phyloP scores from a whole-genome alignment of 2,888 invertebrate genomes.

The Drosophila fungiperda region DNA sequence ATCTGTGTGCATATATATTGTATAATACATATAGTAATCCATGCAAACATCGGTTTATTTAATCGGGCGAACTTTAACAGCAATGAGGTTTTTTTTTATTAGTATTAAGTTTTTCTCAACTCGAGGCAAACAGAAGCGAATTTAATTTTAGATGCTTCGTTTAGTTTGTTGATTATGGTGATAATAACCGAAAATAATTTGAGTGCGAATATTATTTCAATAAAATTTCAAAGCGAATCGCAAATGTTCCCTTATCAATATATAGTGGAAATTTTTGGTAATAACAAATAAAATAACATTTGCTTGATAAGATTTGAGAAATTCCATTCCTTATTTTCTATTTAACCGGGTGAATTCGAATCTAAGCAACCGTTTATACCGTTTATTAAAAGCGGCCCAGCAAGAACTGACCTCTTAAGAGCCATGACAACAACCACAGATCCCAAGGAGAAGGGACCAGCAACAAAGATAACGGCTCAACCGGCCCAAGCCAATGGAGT shows the following conservation, averaged over 20 bases:
- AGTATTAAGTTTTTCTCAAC: slow-evolving; percentile 13
- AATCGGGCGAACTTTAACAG: slow-evolving; percentile 60
- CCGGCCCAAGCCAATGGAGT: slow-evolving; percentile 48
- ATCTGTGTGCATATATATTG: slow-evolving; percentile 3
- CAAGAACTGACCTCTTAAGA: slow-evolving; percentile 10
- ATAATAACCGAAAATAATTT: slow-evolving; percentile 11
- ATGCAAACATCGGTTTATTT: slow-evolving; percentile 50
- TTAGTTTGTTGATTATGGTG: slow-evolving; percentile 18
- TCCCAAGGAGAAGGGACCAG: slow-evolving; percentile 52
- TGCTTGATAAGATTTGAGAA: slow-evolving; percentile 52
- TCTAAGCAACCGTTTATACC: slow-evolving; percentile 26
- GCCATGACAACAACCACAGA: slow-evolving; percentile 68
- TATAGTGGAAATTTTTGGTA: slow-evolving; percentile 38
- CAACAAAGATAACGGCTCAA: slow-evolving; percentile 11
- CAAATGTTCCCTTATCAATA: slow-evolving; percentile 44
- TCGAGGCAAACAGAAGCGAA: slow-evolving; percentile 13
- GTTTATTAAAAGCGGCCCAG: slow-evolving; percentile 7
- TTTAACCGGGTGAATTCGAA: background rate
- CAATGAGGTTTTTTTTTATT: slow-evolving; percentile 27
- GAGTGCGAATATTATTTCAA: background rate
- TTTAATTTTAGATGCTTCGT: slow-evolving; percentile 20
- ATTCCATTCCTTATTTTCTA: slow-evolving; percentile 20
- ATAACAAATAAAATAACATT: slow-evolving; percentile 22
- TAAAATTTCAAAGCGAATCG: slow-evolving; percentile 26
- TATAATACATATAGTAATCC: slow-evolving; percentile 16